These are phyloP conservation scores for Gadus macrocephalus DNA, from an alignment of 2,113 vertebrate genomes.

Conservation along the genomic window DNA sequence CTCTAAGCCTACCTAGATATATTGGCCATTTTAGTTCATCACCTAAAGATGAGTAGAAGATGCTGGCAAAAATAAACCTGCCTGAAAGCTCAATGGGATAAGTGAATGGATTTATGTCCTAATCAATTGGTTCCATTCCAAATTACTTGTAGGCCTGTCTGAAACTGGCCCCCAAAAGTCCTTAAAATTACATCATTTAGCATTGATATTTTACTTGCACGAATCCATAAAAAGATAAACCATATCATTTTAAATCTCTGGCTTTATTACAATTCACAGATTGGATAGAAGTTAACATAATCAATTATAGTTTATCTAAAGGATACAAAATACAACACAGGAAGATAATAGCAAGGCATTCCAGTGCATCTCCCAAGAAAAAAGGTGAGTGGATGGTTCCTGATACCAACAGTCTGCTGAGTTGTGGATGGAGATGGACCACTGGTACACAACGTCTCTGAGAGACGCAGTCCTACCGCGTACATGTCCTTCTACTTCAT, in stretches of 20 bases:
- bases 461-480: background rate
- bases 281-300: conserved; percentile 58
- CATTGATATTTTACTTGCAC: background rate
- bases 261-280: conserved; percentile 71
- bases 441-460: background rate
- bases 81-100: no score
- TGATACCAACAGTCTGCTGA: conserved; percentile 15
- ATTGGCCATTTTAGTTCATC: no score
- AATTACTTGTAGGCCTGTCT: no score
- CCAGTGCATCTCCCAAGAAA: conserved; percentile 57
- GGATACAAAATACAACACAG: conserved; percentile 66
- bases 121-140: no score
- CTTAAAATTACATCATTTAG: background rate
- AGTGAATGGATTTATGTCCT: no score
- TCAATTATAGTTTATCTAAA: conserved; percentile 70
- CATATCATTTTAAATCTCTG: conserved; percentile 42
- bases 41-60: no score
- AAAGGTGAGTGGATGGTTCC: conserved; percentile 14
- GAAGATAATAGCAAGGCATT: conserved; percentile 56
- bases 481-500: no score
- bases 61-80: no score
- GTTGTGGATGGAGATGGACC: no score
- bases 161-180: background rate
- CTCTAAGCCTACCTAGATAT: no score
- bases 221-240: background rate